A percentile compares a stretch with the other conserved stretches of the same genome.
phyloP scores from a whole-genome alignment of 1,140 invertebrate species.

The Centruroides vittatus region DNA sequence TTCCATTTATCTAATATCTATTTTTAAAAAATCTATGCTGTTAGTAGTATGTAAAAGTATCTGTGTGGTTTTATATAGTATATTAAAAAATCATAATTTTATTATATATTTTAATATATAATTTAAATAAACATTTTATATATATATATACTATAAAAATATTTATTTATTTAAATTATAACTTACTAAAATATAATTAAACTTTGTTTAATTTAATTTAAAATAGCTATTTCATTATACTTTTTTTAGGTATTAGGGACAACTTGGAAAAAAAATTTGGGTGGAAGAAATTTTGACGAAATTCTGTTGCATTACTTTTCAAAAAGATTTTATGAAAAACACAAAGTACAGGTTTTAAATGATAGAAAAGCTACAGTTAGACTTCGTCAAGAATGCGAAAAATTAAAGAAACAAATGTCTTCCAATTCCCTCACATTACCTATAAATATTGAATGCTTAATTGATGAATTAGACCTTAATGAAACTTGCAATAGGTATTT shows the following conservation, averaged over 20 bases:
- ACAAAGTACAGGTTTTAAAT: neutral
- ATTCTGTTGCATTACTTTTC: conserved; percentile 83
- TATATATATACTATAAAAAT: no score
- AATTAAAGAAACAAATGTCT: conserved; percentile 98
- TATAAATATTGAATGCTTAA: conserved; percentile 95
- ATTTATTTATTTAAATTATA: no score
- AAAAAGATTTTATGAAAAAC: conserved; percentile 61
- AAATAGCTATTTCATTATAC: no score
- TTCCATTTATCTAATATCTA: no score
- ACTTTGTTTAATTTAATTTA: no score
- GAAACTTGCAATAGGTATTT: conserved; percentile 43
- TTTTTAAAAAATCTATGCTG: no score
- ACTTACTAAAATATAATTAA: no score
- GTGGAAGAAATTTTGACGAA: conserved; percentile 83
- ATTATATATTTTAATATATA: no score
- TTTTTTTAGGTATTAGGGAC: conserved; percentile 63
- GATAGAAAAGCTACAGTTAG: conserved; percentile 58
- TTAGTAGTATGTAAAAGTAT: no score
- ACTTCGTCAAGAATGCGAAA: conserved; percentile 84
- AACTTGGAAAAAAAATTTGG: conserved; percentile 63
- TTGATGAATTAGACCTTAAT: conserved; percentile 91
- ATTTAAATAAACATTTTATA: no score
- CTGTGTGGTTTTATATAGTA: no score
- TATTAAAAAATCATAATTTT: no score
- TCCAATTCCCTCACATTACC: conserved; percentile 77